Evolutionary conservation across 1,140 invertebrate species (phyloP).

Genomic region (Bombus confusus): DNA sequence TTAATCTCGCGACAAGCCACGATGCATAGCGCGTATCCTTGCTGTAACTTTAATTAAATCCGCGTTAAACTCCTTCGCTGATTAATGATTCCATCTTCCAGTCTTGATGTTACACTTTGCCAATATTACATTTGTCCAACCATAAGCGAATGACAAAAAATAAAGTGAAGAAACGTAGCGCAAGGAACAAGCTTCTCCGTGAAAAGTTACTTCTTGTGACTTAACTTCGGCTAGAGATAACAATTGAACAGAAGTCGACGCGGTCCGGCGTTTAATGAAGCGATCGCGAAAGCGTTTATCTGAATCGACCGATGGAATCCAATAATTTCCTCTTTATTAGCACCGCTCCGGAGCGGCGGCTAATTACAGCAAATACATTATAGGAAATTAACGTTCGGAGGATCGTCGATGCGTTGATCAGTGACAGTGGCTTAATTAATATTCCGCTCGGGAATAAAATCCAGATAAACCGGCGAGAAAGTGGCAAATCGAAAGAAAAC

Average conservation of each 20-base stretch:
- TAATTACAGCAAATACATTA: conserved; percentile 44
- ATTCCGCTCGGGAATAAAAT: conserved; percentile 26
- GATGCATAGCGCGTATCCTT: not conserved
- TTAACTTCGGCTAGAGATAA: too few species aligned
- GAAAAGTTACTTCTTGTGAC: too few species aligned
- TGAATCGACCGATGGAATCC: conserved; percentile 33
- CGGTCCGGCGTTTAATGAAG: not conserved
- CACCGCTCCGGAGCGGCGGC: conserved; percentile 14
- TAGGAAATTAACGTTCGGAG: conserved; percentile 30
- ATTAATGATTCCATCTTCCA: not conserved
- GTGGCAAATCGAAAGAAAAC: not conserved
- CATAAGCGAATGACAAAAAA: not conserved
- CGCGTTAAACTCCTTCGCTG: not conserved
- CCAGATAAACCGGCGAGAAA: conserved; percentile 18
- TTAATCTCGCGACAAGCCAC: conserved; percentile 16
- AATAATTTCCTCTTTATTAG: conserved; percentile 49
- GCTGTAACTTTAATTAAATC: conserved; percentile 17
- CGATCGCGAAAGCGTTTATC: conserved; percentile 27
- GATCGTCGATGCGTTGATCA: conserved; percentile 4
- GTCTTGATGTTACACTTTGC: not conserved
- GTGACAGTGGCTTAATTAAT: conserved; percentile 44
- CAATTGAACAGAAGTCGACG: too few species aligned
- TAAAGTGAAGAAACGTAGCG: too few species aligned
- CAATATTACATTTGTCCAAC: not conserved
- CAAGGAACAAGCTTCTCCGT: too few species aligned